Evolutionary conservation across 2,797 vertebrate genomes (phyloP).

Genomic region (Anguilla megastoma): DNA sequence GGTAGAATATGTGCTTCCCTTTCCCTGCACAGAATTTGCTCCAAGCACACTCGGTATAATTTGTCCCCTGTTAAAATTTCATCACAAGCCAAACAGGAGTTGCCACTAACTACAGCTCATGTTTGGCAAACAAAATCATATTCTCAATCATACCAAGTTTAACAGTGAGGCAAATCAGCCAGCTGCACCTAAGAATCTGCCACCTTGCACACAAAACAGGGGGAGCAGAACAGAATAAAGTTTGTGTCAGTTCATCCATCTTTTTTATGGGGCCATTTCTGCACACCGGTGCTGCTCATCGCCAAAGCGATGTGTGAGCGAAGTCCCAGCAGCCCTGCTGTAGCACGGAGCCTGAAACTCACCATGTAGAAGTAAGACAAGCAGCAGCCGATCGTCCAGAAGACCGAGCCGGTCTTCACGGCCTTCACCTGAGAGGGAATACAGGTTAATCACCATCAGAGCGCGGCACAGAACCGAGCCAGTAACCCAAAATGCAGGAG

Average conservation of each 20-base stretch:
- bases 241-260: not conserved
- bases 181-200: not conserved
- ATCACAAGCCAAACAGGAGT: not conserved
- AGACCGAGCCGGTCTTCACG: slow-evolving; percentile 96
- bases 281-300: not conserved
- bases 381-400: slow-evolving; percentile 97
- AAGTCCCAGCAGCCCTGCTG: not conserved
- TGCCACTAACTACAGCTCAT: not conserved
- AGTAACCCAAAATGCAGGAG: not conserved
- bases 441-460: not conserved
- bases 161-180: not conserved
- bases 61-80: not conserved
- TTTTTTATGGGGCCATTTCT: not conserved
- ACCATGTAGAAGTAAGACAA: slow-evolving; percentile 99
- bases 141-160: not conserved
- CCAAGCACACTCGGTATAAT: not conserved
- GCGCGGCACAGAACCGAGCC: not conserved
- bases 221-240: not conserved
- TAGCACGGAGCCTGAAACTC: slow-evolving; percentile 54
- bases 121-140: not conserved
- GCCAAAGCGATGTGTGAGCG: not conserved
- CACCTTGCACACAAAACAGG: not conserved
- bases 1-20: not conserved
- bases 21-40: not conserved
- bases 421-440: slow-evolving; percentile 85